Conservation (phyloP, 2,888 invertebrate species). For the Rhimphoctona megacephalus region DNA sequence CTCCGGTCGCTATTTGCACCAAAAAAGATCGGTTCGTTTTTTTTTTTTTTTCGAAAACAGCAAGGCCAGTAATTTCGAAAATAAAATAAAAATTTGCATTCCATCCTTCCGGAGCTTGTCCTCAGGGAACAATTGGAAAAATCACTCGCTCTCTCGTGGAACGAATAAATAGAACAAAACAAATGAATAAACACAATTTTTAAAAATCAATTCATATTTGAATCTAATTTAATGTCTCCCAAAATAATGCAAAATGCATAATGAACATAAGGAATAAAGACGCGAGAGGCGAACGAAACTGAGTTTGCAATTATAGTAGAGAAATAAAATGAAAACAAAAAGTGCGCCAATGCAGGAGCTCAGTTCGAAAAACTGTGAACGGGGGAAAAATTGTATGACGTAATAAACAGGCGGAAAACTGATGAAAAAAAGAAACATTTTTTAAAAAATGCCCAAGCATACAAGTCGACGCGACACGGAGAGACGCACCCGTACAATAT, state of each 20-base stretch:
- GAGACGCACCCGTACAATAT: constrained; percentile 81
- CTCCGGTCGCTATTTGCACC: neutral
- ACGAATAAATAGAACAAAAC: constrained; percentile 29
- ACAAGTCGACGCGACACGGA: constrained; percentile 74
- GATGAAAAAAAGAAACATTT: constrained; percentile 28
- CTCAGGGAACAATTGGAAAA: constrained; percentile 22
- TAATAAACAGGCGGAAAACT: constrained; percentile 16
- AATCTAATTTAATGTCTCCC: neutral
- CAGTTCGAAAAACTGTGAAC: constrained; percentile 29
- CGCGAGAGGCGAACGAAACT: constrained; percentile 27
- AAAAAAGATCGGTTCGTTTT: neutral
- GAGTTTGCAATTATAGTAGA: constrained; percentile 44
- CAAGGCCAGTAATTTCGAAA: neutral
- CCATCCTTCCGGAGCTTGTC: constrained; percentile 19
- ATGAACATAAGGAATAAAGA: constrained; percentile 50
- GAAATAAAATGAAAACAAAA: constrained; percentile 52
- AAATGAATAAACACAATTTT: neutral
- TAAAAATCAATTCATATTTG: neutral
- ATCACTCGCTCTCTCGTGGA: constrained; percentile 50
- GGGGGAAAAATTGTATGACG: constrained; percentile 32
- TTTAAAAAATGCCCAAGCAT: constrained; percentile 57
- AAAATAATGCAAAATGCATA: constrained; percentile 14
- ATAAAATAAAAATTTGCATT: constrained; percentile 12
- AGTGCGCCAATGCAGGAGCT: constrained; percentile 48
- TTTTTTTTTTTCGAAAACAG: neutral